Percentiles rank a stretch among this genome's conserved stretches.
Conservation (phyloP, 2,888 invertebrate species). For the Phymatocera aterrima region DNA sequence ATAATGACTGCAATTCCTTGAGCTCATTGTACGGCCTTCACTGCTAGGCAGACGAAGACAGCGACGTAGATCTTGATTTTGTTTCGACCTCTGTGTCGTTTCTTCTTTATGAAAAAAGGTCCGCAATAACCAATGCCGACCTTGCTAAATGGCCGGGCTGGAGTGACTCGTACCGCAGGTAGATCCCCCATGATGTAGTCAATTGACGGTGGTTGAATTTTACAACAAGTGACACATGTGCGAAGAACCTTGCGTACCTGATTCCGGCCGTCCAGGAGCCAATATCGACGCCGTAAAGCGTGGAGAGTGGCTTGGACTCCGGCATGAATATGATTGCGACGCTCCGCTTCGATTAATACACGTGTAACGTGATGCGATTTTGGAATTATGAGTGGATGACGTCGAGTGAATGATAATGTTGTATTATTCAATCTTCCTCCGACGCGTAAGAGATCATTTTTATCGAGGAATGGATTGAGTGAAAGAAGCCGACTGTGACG, state of each 20-base stretch:
- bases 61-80: slow-evolving; percentile 48
- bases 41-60: slow-evolving; percentile 57
- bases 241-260: slow-evolving; percentile 51
- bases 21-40: slow-evolving; percentile 57
- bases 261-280: slow-evolving; percentile 60
- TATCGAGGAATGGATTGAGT: slow-evolving; percentile 49
- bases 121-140: slow-evolving; percentile 61
- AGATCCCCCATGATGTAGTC: slow-evolving; percentile 60
- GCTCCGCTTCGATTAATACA: neutral
- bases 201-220: slow-evolving; percentile 38
- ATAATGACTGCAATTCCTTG: slow-evolving; percentile 11
- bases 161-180: slow-evolving; percentile 54
- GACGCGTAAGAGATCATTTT: slow-evolving; percentile 50
- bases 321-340: neutral
- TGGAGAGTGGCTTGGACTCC: neutral
- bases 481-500: slow-evolving; percentile 42
- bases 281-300: slow-evolving; percentile 51
- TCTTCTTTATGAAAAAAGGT: slow-evolving; percentile 56
- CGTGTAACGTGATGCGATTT: neutral
- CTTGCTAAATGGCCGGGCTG: slow-evolving; percentile 55
- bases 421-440: slow-evolving; percentile 49
- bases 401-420: slow-evolving; percentile 42
- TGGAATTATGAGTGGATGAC: slow-evolving; percentile 47
- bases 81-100: slow-evolving; percentile 46
- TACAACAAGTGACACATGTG: slow-evolving; percentile 51